These are phyloP conservation scores for Mus spicilegus DNA, from an alignment of 2,113 vertebrate species.

Conservation along the genomic window DNA sequence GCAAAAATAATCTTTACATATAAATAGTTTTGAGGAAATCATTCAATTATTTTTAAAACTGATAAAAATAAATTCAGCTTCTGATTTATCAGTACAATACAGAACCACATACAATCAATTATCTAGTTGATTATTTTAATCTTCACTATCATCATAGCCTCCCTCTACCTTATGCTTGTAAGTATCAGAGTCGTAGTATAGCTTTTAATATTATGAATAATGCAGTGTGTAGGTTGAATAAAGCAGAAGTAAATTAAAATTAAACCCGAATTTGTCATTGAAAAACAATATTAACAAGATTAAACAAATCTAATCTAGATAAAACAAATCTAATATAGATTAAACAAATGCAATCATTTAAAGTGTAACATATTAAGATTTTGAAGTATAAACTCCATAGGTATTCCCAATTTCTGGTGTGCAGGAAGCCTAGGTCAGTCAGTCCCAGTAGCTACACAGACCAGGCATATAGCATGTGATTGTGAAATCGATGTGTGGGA, in stretches of 20 bases:
- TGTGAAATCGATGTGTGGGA: fast-evolving
- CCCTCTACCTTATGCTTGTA: not conserved
- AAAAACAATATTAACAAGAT: not conserved
- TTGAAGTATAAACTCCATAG: constrained; percentile 20
- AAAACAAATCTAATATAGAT: too few relatives aligned
- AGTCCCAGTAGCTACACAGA: fast-evolving
- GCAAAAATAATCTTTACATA: not conserved
- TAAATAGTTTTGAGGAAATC: constrained; percentile 29
- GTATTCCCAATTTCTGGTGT: not conserved
- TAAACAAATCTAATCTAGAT: too few relatives aligned
- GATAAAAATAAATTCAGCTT: not conserved
- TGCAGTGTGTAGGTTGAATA: not conserved
- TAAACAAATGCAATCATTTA: not conserved
- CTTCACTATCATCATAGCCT: not conserved
- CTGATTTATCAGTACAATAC: not conserved
- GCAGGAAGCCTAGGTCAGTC: not conserved
- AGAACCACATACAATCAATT: not conserved
- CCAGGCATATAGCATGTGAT: fast-evolving
- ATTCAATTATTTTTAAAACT: not conserved
- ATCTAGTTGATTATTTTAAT: not conserved
- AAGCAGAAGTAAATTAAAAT: constrained; percentile 20
- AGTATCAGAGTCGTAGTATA: not conserved
- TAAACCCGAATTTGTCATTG: constrained; percentile 9
- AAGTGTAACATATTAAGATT: not conserved
- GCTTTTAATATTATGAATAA: not conserved